These are phyloP conservation scores for Drosophila serrata DNA, from an alignment of 1,140 invertebrate species.

Conservation along the genomic window DNA sequence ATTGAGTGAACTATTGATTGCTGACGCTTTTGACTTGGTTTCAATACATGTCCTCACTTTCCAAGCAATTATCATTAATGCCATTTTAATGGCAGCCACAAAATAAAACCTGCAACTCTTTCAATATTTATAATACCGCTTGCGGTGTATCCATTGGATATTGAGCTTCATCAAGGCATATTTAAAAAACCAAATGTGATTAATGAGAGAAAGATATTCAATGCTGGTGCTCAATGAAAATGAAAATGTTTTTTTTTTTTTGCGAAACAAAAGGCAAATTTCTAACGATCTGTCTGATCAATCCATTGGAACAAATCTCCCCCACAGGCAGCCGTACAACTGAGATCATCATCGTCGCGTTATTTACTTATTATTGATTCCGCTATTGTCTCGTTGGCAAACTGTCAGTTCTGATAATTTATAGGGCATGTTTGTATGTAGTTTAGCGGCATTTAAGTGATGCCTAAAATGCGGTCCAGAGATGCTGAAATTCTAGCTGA, in stretches of 20 bases:
- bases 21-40: slow-evolving; percentile 35
- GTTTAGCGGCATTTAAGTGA: slow-evolving; percentile 68
- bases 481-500: slow-evolving; percentile 61
- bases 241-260: slow-evolving; percentile 42
- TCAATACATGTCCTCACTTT: slow-evolving; percentile 38
- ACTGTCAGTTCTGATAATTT: slow-evolving; percentile 57
- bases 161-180: slow-evolving; percentile 30
- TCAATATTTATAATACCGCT: slow-evolving; percentile 34
- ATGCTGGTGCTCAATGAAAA: slow-evolving; percentile 27
- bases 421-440: no score
- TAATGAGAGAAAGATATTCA: slow-evolving; percentile 21
- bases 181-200: slow-evolving; percentile 39
- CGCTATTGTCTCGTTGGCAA: slow-evolving; percentile 25
- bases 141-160: slow-evolving; percentile 17
- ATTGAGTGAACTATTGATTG: slow-evolving; percentile 43
- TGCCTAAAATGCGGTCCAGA: slow-evolving; percentile 71
- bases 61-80: slow-evolving; percentile 51
- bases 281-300: slow-evolving; percentile 16
- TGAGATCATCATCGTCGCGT: slow-evolving; percentile 73
- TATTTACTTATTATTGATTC: slow-evolving; percentile 62
- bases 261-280: slow-evolving; percentile 25
- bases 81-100: slow-evolving; percentile 35
- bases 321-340: slow-evolving; percentile 45
- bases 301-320: slow-evolving; percentile 26
- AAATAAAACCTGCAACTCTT: slow-evolving; percentile 17